Base-by-base conservation (phyloP, 2,797 vertebrate species). In the Anguilla pacifica region DNA sequence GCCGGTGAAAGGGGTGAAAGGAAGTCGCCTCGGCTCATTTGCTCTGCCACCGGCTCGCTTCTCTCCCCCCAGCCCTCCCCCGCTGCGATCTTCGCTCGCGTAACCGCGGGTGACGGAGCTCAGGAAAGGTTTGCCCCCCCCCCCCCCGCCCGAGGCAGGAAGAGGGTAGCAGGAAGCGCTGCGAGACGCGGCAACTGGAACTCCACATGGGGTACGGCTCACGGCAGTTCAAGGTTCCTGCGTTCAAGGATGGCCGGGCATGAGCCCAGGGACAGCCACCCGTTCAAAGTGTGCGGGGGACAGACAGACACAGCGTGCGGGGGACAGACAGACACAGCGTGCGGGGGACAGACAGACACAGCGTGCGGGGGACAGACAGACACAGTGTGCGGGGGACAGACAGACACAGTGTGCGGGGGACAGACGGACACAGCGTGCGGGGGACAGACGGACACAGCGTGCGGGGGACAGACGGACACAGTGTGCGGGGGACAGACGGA, bases 11-110 rank as follows among this genome's bases (percentile, higher is more conserved):
- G 72, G 43, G 53, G n/a, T 19, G 31, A 49, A n/a, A 79, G 46
- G 35, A 90, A 86, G 93, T 92, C 92, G 93, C 94, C 92, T 89
- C 87, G 92, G 91, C 93, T 94, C 93, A 95, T 94, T 95, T 91
- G 90, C 89, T 91, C 89, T 84, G 90, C 91, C 91, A 93, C 91
- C 89, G 92, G 70, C 86, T 10, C 90, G 88, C 88, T 93, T 90
- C 79, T 88, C 90, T 85, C 90, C 86, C 90, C 6, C 55, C 51
- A 13, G 15, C 39, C 17, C 43, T 3, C 43, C 51, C 15, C 61
- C 46, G 49, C 31, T 57, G 64, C 64, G 64, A 6, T n/a, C 9
- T 25, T 67, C 55, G 2, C 55, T 57, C 55, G 15, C 55, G 55
- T 57, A 57, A 57, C 55, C 55, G 51, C 19, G 70, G 70, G 28